Evolutionary conservation across 1,140 invertebrate genomes (phyloP), one percentile per base, ranked within the genome.

Genomic region (Lordiphosa clarofinis): DNA sequence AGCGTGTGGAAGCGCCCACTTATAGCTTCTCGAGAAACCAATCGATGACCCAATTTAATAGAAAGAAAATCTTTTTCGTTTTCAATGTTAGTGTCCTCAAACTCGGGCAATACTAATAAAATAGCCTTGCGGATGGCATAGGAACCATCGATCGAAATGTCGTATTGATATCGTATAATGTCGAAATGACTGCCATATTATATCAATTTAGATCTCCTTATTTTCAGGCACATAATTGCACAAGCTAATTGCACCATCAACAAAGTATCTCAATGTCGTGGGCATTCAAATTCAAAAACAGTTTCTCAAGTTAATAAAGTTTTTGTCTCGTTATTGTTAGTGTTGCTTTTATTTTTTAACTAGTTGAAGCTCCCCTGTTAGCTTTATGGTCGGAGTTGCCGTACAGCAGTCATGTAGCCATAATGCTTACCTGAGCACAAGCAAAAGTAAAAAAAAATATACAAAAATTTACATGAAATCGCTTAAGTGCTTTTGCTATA

Each of bases 401-500:
- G 21, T 2, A 21, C 21, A 4, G 21, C 21, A 21, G 3, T 75
- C 57, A 75, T 82, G 73, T 81, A 72, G 72, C 76, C 72, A 82
- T 82, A 81, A 81, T 82, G 75, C 76, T 82, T 63, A 81, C 75
- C 76, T 81, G 75, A 75, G 75, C 75, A 58, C 69, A 68, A 82
- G 56, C 58, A 67, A 57, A 56, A 61, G 53, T 19, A 49, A 60
- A 10, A 53, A 47, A 59, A 58, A 24, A 42, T 38, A 67, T 24
- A 59, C 15, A 64, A 54, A 79, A 75, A 74, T 82, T 40, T 82
- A 79, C 75, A 81, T 82, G 72, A 75, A 81, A 81, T 75, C 72
- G 76, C 62, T 82, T 81, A 81, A 81, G 75, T 81, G 75, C 76
- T 81, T 82, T 71, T 46, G 49, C 72, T 58, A 61, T 68, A 75